Evolutionary conservation across 2,797 vertebrate genomes (phyloP).

Genomic region (Chaetodon trifasciatus): DNA sequence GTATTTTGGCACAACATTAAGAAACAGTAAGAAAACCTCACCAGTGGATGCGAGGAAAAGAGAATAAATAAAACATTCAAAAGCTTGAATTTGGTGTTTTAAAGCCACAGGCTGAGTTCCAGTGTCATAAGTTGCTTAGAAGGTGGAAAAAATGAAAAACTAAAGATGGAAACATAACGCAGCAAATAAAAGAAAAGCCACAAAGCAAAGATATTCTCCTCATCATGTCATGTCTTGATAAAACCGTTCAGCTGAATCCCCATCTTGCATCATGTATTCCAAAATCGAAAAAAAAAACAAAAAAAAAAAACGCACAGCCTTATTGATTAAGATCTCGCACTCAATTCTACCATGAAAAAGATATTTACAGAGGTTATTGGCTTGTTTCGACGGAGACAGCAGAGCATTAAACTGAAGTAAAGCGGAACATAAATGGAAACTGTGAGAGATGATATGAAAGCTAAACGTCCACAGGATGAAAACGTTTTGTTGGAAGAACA

Average conservation of each 20-base stretch:
- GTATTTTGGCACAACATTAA: neutral
- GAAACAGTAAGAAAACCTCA: neutral
- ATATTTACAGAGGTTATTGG: conserved; percentile 11
- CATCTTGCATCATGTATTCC: neutral
- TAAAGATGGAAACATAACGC: neutral
- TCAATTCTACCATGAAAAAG: neutral
- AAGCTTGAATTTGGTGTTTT: conserved; percentile 4
- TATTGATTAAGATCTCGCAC: neutral
- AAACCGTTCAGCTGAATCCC: neutral
- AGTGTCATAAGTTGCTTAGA: neutral
- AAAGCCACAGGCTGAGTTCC: neutral
- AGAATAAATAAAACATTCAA: conserved; percentile 8
- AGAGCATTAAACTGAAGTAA: neutral
- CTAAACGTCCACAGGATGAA: neutral
- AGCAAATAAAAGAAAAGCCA: neutral
- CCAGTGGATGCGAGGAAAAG: neutral
- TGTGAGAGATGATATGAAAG: neutral
- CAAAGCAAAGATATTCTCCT: neutral
- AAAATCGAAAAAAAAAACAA: neutral
- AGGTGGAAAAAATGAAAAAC: neutral
- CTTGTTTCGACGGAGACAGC: conserved; percentile 5
- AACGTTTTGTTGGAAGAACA: neutral
- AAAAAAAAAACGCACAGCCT: neutral
- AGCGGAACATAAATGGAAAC: conserved; percentile 12
- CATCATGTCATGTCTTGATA: neutral